Evolutionary conservation across 2,888 invertebrate genomes (phyloP), one percentile per base, ranked within the genome.

Genomic region (Caprella mutica): DNA sequence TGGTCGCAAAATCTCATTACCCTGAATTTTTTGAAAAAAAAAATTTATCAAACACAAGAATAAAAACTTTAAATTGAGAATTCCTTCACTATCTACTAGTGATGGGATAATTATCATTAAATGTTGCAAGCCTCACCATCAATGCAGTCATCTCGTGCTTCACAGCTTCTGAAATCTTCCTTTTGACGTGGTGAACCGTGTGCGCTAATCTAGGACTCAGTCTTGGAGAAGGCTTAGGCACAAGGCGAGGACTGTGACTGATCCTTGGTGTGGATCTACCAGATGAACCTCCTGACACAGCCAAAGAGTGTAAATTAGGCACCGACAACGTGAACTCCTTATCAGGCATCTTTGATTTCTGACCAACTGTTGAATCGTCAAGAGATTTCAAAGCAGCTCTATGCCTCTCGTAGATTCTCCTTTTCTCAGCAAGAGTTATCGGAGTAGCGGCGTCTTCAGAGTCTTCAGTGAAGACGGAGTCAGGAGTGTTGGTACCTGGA

Each of bases 111-210:
- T n/a, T n/a, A n/a, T n/a, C n/a, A n/a, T n/a, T n/a, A n/a, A n/a
- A n/a, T n/a, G n/a, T n/a, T n/a, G n/a, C n/a, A n/a, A n/a, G 33
- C 14, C 46, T 9, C 12, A 48, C 48, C 48, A 48, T 48, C 19
- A 48, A 48, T 4, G 48, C 5, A 4, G 48, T 19, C 48, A 48
- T 48, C 30, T 48, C 48, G 26, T 48, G 48, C 30, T 48, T 48
- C 19, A 48, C 48, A 30, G 30, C 48, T 30, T 48, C 48, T 2
- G 48, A 48, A 8, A 48, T 48, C 30, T 48, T 48, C 48, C 21
- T 48, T 21, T 29, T 48, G 48, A 48, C 48, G 30, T 48, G 29
- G 48, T 48, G 48, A 30, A 48, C 48, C 8, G 48, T 48, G 48
- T 48, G 48, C 1, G 48, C 48, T 17, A 48, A 30, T 14, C 48